Base-by-base conservation (phyloP, 2,797 vertebrate species). In the Silurus aristotelis region DNA sequence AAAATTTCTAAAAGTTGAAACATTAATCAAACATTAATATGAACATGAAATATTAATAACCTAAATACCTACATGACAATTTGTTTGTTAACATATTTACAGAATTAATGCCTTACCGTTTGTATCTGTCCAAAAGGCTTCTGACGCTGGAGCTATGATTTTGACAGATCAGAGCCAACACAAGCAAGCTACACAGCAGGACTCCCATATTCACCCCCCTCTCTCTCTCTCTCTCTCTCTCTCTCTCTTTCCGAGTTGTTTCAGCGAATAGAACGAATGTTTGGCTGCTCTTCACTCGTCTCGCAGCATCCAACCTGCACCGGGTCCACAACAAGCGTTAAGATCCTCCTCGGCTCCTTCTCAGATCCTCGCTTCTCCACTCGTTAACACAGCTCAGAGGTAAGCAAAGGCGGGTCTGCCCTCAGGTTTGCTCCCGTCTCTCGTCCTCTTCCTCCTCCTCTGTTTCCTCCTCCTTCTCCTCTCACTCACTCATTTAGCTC, bases 31-130 rank as follows among this genome's bases (percentile, higher is more conserved):
- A 77, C 6, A 60, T 78, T 20, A 78, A 13, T 13, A 77, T 38
- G 25, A 60, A 10, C 3, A 0, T 27, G 3, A 76, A 58, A 58
- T 58, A 55, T 15, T 55, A 9, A 14, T 27, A 52, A 48, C 48
- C 56, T 6, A 5, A 43, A 61, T 61, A 43, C 38, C 5, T 22
- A 61, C 2, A 1, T 63, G 76, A 20, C 27, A 61, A 4, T 31
- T 68, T 12, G 43, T 13, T 13, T 61, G 43, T 13, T 13, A 43
- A 78, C 38, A 38, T 38, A 78, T 63, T 17, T 31, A 61, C 3
- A 19, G 8, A 46, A 60, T 58, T 10, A 14, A 19, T 61, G 17
- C 92, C 95, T 88, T 91, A 98, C 97, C 97, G 96, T 92, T 96
- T 96, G 67, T 95, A 94, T 88, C 94, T 91, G 64, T 94, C 86